A percentile compares a stretch with the other conserved stretches of the same genome.
phyloP scores from a whole-genome alignment of 2,888 invertebrate genomes.

The Nephrotoma appendiculata region DNA sequence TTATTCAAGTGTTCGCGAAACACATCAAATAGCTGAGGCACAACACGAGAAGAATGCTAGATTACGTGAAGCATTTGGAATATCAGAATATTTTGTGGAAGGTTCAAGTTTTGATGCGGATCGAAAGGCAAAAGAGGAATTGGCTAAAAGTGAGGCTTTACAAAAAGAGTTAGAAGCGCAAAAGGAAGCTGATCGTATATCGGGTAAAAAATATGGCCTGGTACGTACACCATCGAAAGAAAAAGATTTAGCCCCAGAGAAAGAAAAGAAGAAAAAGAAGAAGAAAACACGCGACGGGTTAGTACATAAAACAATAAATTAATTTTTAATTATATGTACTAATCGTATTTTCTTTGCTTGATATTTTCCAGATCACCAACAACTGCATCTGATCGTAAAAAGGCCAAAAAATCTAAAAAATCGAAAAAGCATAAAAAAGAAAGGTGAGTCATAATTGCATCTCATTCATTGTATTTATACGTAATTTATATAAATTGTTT shows the following conservation, averaged over 20 bases:
- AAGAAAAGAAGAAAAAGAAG: conserved; percentile 54
- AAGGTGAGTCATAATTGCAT: background rate
- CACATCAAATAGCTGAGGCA: conserved; percentile 91
- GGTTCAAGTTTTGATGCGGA: conserved; percentile 84
- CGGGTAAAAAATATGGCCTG: conserved; percentile 48
- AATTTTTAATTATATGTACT: conserved; percentile 10
- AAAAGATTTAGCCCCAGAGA: conserved; percentile 27
- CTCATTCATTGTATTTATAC: background rate
- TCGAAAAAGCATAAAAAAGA: background rate
- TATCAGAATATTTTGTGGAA: conserved; percentile 85
- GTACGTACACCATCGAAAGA: conserved; percentile 63
- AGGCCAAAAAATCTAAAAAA: background rate
- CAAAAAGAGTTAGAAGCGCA: conserved; percentile 33
- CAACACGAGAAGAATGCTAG: conserved; percentile 91
- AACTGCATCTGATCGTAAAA: background rate
- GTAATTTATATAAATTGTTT: background rate
- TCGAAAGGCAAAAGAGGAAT: conserved; percentile 38
- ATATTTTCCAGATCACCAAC: conserved; percentile 11
- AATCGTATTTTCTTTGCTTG: conserved; percentile 8
- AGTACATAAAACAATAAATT: conserved; percentile 13
- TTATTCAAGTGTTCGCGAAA: conserved; percentile 68
- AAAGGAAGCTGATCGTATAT: conserved; percentile 30
- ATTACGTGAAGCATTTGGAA: conserved; percentile 86
- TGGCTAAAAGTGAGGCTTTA: conserved; percentile 32
- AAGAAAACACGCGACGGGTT: conserved; percentile 61